Evolutionary conservation across 2,113 vertebrate genomes (phyloP).

Genomic region (Anguilla japonica): DNA sequence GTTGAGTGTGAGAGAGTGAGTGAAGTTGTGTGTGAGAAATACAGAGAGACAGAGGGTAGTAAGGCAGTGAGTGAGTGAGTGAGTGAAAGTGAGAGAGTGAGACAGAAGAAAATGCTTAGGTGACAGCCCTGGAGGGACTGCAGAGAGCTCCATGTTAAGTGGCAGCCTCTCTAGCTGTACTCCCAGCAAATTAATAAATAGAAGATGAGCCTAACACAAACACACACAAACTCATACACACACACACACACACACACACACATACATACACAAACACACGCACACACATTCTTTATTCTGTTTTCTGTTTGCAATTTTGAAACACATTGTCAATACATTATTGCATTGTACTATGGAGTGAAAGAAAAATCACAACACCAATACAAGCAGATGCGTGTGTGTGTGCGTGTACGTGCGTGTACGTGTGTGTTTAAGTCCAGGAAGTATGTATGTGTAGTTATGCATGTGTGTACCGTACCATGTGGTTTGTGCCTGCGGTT

Average conservation of each 20-base stretch:
- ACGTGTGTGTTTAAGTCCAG: background rate
- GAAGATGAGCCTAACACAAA: background rate
- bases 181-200: background rate
- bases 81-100: background rate
- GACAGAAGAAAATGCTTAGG: background rate
- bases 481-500: slow-evolving; percentile 5
- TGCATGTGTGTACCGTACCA: background rate
- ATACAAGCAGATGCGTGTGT: slow-evolving; percentile 5
- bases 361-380: too few species aligned
- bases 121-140: background rate
- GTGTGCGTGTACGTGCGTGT: background rate
- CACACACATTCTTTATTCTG: slow-evolving; percentile 13
- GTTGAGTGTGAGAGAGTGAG: background rate
- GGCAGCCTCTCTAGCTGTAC: background rate
- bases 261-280: slow-evolving; percentile 17
- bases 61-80: background rate
- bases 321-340: background rate
- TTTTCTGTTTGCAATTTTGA: background rate
- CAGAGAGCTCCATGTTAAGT: slow-evolving; percentile 3
- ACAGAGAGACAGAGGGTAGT: background rate
- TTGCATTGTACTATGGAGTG: too few species aligned
- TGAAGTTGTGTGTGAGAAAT: background rate
- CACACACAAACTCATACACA: background rate
- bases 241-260: slow-evolving; percentile 9
- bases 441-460: background rate